phyloP scores from a whole-genome alignment of 2,113 vertebrate species.

The Varanus komodoensis region DNA sequence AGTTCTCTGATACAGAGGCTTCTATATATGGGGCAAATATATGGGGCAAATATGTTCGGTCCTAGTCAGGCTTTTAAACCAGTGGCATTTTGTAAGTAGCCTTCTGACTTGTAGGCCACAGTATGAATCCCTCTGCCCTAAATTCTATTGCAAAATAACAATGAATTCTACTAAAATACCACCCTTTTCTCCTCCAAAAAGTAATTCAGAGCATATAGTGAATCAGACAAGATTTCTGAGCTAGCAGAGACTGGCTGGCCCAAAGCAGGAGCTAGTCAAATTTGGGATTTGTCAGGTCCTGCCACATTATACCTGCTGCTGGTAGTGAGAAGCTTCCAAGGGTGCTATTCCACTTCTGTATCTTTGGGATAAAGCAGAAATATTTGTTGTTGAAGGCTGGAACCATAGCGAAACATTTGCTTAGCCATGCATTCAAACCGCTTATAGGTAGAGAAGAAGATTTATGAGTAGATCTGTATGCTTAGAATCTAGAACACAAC shows the following conservation, averaged over 20 bases:
- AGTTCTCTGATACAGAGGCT: background rate
- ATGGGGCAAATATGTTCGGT: too few species aligned
- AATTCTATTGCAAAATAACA: background rate
- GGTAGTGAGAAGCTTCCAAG: background rate
- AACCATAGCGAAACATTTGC: background rate
- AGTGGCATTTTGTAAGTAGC: background rate
- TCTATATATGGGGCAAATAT: background rate
- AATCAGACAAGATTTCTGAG: background rate
- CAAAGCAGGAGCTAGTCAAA: background rate
- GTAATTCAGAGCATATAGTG: slow-evolving; percentile 1
- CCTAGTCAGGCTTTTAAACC: background rate
- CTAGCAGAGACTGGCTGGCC: background rate
- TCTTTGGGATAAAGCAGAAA: background rate
- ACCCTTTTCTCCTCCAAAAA: background rate
- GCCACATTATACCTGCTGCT: background rate
- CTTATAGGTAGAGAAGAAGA: background rate
- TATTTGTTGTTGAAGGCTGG: background rate
- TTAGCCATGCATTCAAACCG: background rate
- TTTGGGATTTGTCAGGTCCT: background rate
- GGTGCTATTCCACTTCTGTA: background rate
- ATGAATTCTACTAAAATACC: background rate
- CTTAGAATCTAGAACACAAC: background rate
- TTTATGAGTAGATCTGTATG: background rate
- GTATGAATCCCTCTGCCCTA: background rate
- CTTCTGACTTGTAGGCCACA: background rate